Percentiles rank a stretch among this genome's conserved stretches.
These are phyloP conservation scores for Acronicta psi DNA, from an alignment of 2,888 invertebrate genomes.

Conservation along the genomic window DNA sequence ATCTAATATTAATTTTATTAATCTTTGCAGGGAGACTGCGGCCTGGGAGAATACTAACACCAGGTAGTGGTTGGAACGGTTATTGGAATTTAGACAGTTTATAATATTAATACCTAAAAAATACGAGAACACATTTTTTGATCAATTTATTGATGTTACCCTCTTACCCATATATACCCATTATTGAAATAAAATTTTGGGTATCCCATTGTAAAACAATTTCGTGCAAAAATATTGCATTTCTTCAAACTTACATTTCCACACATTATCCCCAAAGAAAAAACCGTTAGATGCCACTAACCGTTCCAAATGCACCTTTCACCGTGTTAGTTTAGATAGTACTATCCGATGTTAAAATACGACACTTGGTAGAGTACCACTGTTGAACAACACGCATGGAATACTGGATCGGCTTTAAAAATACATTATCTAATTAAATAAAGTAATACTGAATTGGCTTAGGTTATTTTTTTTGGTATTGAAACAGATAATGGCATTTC, in stretches of 20 bases:
- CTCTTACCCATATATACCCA: too few relatives aligned
- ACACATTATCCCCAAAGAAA: background rate
- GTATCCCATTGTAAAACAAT: too few relatives aligned
- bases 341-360: slow-evolving; percentile 38
- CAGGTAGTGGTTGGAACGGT: slow-evolving; percentile 14
- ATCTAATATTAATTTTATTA: too few relatives aligned
- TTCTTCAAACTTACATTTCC: background rate
- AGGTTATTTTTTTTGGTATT: slow-evolving; percentile 24
- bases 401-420: slow-evolving; percentile 12
- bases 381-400: slow-evolving; percentile 2
- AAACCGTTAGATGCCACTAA: slow-evolving; percentile 1
- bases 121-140: too few relatives aligned
- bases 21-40: slow-evolving; percentile 50
- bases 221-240: background rate
- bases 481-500: background rate
- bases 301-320: slow-evolving; percentile 13
- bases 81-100: background rate
- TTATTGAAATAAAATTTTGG: too few relatives aligned
- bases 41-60: slow-evolving; percentile 39
- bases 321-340: slow-evolving; percentile 35
- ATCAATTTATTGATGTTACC: too few relatives aligned
- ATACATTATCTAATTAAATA: slow-evolving; percentile 4
- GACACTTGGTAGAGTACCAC: slow-evolving; percentile 26
- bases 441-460: slow-evolving; percentile 48
- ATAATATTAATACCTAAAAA: too few relatives aligned